phyloP scores from a whole-genome alignment of 2,797 vertebrate genomes.

The Hemitrygon akajei region DNA sequence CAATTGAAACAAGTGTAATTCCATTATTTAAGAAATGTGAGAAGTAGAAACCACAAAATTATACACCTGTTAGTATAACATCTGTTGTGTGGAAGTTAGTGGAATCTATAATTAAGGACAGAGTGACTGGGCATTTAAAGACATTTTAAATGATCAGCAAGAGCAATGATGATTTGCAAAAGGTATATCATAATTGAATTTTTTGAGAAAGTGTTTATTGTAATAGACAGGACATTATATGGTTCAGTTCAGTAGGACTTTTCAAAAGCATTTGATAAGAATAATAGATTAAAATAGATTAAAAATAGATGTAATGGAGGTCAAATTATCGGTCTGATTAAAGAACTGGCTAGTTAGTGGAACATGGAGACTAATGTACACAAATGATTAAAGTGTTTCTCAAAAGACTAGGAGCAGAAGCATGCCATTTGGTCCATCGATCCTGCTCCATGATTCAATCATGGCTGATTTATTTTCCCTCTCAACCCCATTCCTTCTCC shows the following conservation, averaged over 20 bases:
- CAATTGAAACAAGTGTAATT: constrained; percentile 15
- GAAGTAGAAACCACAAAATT: background rate
- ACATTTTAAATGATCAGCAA: background rate
- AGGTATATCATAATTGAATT: background rate
- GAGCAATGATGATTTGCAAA: background rate
- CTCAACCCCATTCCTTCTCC: no score
- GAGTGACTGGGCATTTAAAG: background rate
- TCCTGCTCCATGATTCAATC: no score
- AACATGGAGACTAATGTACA: background rate
- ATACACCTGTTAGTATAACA: background rate
- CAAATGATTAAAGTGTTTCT: background rate
- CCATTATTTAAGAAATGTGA: constrained; percentile 20
- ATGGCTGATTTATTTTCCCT: no score
- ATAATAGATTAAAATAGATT: background rate
- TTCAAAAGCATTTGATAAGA: background rate
- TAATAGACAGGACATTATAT: background rate
- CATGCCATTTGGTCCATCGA: no score
- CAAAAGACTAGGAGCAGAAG: no score
- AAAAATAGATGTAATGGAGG: background rate
- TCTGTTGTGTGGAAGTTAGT: constrained; percentile 2
- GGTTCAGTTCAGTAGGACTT: background rate
- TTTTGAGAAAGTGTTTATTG: background rate
- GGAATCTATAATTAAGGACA: background rate
- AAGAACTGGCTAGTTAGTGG: background rate
- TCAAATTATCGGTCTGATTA: constrained; percentile 17